Base-by-base conservation (phyloP, 2,113 vertebrate genomes). In the Salvelinus sp. region DNA sequence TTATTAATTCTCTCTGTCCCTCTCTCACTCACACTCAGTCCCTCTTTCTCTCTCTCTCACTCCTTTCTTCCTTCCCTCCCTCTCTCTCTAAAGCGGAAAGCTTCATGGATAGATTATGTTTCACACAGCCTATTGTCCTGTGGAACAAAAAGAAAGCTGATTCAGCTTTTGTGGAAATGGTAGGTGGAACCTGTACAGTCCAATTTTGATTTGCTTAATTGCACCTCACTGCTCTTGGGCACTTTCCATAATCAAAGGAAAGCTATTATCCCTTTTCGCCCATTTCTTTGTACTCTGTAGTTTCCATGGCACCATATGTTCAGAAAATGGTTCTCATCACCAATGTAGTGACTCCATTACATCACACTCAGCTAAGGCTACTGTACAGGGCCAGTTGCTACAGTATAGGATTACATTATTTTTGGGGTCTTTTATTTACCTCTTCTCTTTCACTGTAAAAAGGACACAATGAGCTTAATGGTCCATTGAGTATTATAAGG, bases 391-490 rank as follows among this genome's bases (percentile, higher is more conserved):
- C 70, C 83, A 54, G 16, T 54, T 54, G 12, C 76, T 84, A 86
- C 23, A 86, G 80, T 77, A 63, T 63, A 80, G 79, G 84, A 91
- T 91, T 89, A 87, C 79, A 85, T 87, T 90, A 87, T 89, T 90
- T 90, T 89, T 85, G 86, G 84, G 73, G 79, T 74, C 78, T 89
- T 89, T 86, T 86, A 89, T 86, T 89, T 87, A 84, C 84, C 83
- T 82, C 79, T 81, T 88, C 83, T 83, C 84, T 86, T 82, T 83
- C 71, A 79, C 80, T 86, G 76, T 79, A 85, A 58, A 83, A 88
- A 85, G 85, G 84, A 89, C 83, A 76, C 74, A 84, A 47, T 76
- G 84, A 84, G 85, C 84, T 85, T 89, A 91, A 91, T 91, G 89
- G 88, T 79, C 80, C 82, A 79, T 79, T 80, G 78, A 83, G 86